A percentile compares a stretch with the other conserved stretches of the same genome.
These are phyloP conservation scores for Diorhabda elongata DNA, from an alignment of 1,140 invertebrate species.

Conservation along the genomic window DNA sequence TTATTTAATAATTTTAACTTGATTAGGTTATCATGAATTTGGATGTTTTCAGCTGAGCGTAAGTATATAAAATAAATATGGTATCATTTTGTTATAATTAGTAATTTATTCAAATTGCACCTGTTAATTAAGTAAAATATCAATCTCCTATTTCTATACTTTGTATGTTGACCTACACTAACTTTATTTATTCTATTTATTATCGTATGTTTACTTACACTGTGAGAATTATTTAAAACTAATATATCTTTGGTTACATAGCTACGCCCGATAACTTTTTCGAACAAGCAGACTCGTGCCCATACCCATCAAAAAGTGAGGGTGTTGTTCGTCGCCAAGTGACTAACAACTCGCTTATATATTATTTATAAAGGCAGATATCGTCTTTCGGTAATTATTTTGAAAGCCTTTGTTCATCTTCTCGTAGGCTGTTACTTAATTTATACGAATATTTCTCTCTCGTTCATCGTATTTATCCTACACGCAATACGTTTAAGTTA, in stretches of 20 bases:
- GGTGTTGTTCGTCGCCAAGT: slow-evolving; percentile 30
- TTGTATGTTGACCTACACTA: no score
- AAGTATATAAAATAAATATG: no score
- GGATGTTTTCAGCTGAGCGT: no score
- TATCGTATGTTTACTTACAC: no score
- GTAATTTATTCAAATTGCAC: no score
- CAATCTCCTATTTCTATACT: no score
- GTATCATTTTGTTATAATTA: no score
- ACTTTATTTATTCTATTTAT: no score
- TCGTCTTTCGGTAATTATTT: slow-evolving; percentile 39
- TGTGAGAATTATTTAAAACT: no score
- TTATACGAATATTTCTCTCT: slow-evolving; percentile 24
- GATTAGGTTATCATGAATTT: no score
- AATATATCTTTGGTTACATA: not conserved
- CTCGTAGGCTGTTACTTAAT: slow-evolving; percentile 31
- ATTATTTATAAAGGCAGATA: slow-evolving; percentile 35
- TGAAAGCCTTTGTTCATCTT: slow-evolving; percentile 38
- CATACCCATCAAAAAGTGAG: slow-evolving; percentile 20
- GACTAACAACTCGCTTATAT: slow-evolving; percentile 38
- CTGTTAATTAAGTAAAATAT: no score
- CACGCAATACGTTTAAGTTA: not conserved
- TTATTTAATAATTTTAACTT: no score
- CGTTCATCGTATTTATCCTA: slow-evolving; percentile 11
- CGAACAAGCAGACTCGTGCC: slow-evolving; percentile 8
- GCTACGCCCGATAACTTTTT: not conserved